Conservation (phyloP, 1,140 invertebrate species). For the Apocrypta bakeri region DNA sequence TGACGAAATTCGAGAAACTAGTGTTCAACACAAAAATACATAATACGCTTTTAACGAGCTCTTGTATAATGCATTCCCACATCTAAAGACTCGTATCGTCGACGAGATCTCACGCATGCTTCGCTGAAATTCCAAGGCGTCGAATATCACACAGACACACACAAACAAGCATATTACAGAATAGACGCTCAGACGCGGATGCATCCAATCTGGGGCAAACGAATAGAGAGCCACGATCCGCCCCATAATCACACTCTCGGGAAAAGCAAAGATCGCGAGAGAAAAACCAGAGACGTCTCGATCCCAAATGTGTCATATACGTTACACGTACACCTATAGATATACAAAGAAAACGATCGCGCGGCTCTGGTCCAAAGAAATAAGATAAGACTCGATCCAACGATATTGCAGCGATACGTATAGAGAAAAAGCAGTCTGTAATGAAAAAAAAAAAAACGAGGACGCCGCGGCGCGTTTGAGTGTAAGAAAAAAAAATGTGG, state of each 20-base stretch:
- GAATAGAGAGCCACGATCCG: neutral
- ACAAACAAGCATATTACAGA: too few species aligned
- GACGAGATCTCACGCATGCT: neutral
- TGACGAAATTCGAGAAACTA: too few species aligned
- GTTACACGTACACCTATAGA: too few species aligned
- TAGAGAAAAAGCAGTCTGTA: too few species aligned
- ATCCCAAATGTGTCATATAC: too few species aligned
- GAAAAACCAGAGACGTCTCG: too few species aligned
- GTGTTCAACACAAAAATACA: too few species aligned
- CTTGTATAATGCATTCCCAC: neutral
- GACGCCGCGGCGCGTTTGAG: neutral
- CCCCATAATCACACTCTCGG: slow-evolving; percentile 6
- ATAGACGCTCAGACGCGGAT: too few species aligned
- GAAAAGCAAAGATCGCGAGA: neutral
- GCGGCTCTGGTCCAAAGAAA: too few species aligned
- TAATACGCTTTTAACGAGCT: neutral
- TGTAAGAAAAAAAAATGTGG: neutral
- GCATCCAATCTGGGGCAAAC: neutral
- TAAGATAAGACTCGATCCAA: too few species aligned
- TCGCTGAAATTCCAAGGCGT: slow-evolving; percentile 14
- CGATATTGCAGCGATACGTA: too few species aligned
- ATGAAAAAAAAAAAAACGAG: neutral
- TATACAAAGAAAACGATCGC: too few species aligned
- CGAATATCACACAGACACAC: neutral
- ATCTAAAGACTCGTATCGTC: neutral